Evolutionary conservation across 30 jellyfish, hydroid and myxozoan species (phyloP).

Genomic region (Cassiopea xamachana): DNA sequence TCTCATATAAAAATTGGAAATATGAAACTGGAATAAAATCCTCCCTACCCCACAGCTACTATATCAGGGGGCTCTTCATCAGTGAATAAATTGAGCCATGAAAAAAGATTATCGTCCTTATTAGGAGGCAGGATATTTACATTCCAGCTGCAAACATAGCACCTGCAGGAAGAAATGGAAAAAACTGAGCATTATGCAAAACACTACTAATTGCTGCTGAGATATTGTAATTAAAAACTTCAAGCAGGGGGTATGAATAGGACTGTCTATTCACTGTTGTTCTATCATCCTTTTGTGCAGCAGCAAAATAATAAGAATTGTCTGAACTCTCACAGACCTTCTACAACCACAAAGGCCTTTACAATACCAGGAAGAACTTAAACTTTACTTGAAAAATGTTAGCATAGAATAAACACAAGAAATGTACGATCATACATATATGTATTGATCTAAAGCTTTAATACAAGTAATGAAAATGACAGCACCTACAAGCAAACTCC

Average conservation of each 20-base stretch:
- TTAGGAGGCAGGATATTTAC: conserved; percentile 86
- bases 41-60: conserved; percentile 79
- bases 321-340: neutral
- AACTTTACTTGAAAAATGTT: too few species aligned
- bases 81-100: conserved; percentile 84
- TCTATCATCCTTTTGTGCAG: neutral
- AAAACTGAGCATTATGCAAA: neutral
- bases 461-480: too few species aligned
- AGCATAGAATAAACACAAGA: too few species aligned
- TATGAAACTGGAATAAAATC: too few species aligned
- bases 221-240: too few species aligned
- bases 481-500: too few species aligned
- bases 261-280: neutral
- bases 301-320: neutral
- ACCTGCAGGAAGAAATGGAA: conserved; percentile 11
- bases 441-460: too few species aligned
- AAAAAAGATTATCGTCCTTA: conserved; percentile 82
- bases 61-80: conserved; percentile 90
- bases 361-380: too few species aligned
- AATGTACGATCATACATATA: too few species aligned
- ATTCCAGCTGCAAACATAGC: conserved; percentile 88
- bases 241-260: neutral
- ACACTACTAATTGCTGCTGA: neutral
- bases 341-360: too few species aligned
- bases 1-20: too few species aligned